Base-by-base conservation (phyloP, 1,140 invertebrate species). In the Acromyrmex heyeri region DNA sequence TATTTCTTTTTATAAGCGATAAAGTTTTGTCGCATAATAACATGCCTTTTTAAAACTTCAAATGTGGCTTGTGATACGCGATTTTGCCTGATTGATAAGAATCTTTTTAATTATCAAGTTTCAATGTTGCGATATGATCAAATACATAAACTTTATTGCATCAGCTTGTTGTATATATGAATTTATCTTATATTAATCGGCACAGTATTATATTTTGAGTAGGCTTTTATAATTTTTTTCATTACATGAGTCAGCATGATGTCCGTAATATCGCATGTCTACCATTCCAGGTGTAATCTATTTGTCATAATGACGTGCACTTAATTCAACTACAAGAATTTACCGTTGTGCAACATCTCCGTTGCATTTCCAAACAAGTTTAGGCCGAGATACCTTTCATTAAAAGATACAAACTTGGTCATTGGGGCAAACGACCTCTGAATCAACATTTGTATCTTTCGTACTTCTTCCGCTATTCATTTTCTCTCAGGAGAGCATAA, bases 251-350 rank as follows among this genome's bases (percentile, higher is more conserved):
- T 83, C 69, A 73, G 55, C 57, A 27, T 72, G 24, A 75, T 62
- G 10, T n/a, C 16, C 24, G 14, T 75, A 50, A 62, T 34, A 57
- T 61, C 57, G 38, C 78, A 30, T 59, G 65, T n/a, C 18, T 18
- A n/a, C 24, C 34, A 44, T 67, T 14, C 65, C 34, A 82, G 34
- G 85, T 87, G 86, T 89, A 90, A 90, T 89, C 85, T 89, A 90
- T 90, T 90, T 85, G 79, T 89, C 86, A 87, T 79, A 78, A 89
- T 87, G 85, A 90, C 88, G 72, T 87, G 78, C 61, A 81, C 77
- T 89, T 89, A 90, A 89, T 87, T 87, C 86, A 90, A 70, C 88
- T 85, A 77, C 85, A 86, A 44, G 73, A 85, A 85, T 90, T 90
- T 90, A 90, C 69, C 79, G 88, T 90, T 79, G 88, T 86, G 81